phyloP scores from a whole-genome alignment of 2,113 vertebrate genomes.

The Rafetus swinhoei region DNA sequence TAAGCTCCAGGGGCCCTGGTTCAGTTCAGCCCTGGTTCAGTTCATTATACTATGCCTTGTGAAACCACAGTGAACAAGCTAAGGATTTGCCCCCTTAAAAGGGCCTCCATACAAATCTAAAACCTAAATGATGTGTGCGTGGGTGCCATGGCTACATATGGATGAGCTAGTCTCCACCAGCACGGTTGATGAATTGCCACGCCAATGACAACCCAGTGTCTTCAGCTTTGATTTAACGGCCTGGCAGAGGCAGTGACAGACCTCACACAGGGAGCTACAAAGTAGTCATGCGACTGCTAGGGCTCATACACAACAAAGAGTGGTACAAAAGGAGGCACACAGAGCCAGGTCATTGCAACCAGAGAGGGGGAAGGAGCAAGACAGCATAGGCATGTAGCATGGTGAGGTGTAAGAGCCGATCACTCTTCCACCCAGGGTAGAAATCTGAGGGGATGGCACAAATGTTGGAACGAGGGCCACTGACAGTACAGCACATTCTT shows the following conservation, averaged over 20 bases:
- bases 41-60: too few relatives aligned
- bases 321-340: not conserved
- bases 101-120: not conserved
- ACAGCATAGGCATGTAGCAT: not conserved
- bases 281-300: not conserved
- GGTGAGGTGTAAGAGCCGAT: not conserved
- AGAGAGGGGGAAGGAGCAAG: not conserved
- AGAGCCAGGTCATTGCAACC: not conserved
- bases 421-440: not conserved
- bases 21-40: too few relatives aligned
- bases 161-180: not conserved
- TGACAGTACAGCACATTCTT: not conserved
- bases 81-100: not conserved
- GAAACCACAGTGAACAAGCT: not conserved
- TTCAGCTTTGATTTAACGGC: not conserved
- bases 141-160: not conserved
- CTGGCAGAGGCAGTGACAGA: not conserved
- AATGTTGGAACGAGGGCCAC: not conserved
- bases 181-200: not conserved
- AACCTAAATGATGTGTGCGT: not conserved
- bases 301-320: not conserved
- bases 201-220: not conserved
- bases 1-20: too few relatives aligned
- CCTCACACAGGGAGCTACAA: not conserved
- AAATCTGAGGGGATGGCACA: not conserved